Evolutionary conservation across 1,140 invertebrate species (phyloP).

Genomic region (Araneus ventricosus): DNA sequence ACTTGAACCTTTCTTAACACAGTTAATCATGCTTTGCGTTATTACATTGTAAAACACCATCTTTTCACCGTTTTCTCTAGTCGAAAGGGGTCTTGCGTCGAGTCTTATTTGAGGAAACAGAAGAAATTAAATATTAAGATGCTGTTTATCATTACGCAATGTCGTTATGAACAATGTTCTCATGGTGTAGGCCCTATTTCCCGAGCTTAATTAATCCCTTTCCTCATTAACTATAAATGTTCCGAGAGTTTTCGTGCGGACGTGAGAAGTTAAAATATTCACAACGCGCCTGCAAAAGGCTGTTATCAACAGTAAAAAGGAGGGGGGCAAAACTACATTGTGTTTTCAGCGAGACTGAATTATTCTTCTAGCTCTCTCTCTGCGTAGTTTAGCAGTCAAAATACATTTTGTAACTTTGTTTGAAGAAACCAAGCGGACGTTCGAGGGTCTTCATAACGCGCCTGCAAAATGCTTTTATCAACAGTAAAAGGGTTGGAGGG

Average conservation of each 20-base stretch:
- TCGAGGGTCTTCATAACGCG: no score
- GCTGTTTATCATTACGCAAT: background rate
- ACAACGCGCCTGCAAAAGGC: background rate
- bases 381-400: background rate
- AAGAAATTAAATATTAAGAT: slow-evolving; percentile 28
- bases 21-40: background rate
- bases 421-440: background rate
- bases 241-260: background rate
- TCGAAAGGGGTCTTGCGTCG: background rate
- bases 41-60: background rate
- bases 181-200: background rate
- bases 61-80: background rate
- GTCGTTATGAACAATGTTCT: background rate
- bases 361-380: background rate
- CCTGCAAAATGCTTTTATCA: no score
- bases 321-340: background rate
- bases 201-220: slow-evolving; percentile 9
- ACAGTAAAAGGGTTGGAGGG: no score
- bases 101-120: background rate
- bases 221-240: slow-evolving; percentile 37
- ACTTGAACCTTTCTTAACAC: background rate
- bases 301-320: background rate
- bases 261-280: slow-evolving; percentile 30
- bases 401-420: background rate
- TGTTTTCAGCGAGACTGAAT: background rate